phyloP scores from a whole-genome alignment of 1,140 invertebrate genomes.

The Steinernema feltiae region DNA sequence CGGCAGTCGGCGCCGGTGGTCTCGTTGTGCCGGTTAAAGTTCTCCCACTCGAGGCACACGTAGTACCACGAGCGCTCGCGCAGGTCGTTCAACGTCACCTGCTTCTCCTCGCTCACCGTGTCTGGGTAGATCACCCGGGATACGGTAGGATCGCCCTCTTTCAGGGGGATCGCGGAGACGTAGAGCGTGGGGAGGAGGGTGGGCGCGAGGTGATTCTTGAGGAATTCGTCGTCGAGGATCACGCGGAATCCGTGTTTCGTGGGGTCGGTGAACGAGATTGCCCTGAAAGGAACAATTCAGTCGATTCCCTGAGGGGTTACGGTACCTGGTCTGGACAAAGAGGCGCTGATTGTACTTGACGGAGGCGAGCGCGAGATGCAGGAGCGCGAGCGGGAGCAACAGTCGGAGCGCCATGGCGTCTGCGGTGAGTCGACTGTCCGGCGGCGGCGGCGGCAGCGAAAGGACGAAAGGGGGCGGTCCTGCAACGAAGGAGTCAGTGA shows the following conservation, averaged over 20 bases:
- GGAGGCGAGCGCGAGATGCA: background rate
- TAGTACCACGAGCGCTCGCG: constrained; percentile 26
- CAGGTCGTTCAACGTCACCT: constrained; percentile 17
- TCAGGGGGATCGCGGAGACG: constrained; percentile 24
- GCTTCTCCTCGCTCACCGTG: constrained; percentile 25
- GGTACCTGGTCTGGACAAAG: constrained; percentile 12
- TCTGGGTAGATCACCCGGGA: constrained; percentile 24
- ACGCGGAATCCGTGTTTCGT: constrained; percentile 27
- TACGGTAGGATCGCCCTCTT: constrained; percentile 4
- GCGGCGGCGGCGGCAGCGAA: background rate
- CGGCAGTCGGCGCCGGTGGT: constrained; percentile 27
- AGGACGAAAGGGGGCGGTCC: background rate
- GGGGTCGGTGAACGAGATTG: constrained; percentile 24
- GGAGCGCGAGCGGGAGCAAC: background rate
- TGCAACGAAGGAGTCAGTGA: constrained; percentile 6
- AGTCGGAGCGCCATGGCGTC: background rate
- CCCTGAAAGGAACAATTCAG: constrained; percentile 9
- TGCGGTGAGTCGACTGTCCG: background rate
- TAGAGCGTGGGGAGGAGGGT: constrained; percentile 25
- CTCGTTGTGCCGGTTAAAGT: constrained; percentile 28
- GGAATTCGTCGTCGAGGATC: constrained; percentile 25
- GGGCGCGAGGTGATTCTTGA: constrained; percentile 20
- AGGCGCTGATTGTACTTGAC: constrained; percentile 16
- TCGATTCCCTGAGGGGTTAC: background rate
- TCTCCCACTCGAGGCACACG: constrained; percentile 32